A percentile compares a stretch with the other conserved stretches of the same genome.
Evolutionary conservation across 92 coral and sea anemone genomes (phyloP).

Genomic region (Bergia puertoricense): DNA sequence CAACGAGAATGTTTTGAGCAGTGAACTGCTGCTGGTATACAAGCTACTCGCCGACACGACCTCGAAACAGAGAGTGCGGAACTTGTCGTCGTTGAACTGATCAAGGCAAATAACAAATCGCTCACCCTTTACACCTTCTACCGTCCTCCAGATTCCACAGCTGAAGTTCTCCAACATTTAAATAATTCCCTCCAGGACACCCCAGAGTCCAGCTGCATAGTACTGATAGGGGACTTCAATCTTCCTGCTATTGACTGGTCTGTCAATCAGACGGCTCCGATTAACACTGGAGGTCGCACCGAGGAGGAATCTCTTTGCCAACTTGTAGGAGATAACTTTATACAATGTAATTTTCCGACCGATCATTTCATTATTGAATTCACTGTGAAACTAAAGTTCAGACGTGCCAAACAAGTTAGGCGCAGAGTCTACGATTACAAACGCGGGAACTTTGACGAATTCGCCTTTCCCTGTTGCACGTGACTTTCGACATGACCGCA

Average conservation of each 20-base stretch:
- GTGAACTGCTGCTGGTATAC: conserved; percentile 46
- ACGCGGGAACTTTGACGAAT: too few relatives aligned
- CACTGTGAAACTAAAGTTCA: conserved; percentile 30
- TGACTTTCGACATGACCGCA: conserved; percentile 1
- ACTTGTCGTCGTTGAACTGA: conserved; percentile 51
- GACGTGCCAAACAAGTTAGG: not conserved
- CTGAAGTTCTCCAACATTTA: conserved; percentile 37
- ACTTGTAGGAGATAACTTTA: conserved; percentile 55
- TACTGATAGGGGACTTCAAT: conserved; percentile 57
- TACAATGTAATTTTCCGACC: conserved; percentile 47
- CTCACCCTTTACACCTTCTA: conserved; percentile 59
- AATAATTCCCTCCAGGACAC: conserved; percentile 44
- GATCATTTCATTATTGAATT: conserved; percentile 57
- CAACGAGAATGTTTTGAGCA: conserved; percentile 47
- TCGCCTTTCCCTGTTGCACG: too few relatives aligned
- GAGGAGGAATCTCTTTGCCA: conserved; percentile 44
- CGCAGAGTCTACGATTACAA: too few relatives aligned
- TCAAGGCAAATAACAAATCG: conserved; percentile 45
- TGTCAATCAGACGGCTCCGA: conserved; percentile 37
- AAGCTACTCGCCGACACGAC: conserved; percentile 52
- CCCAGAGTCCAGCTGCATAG: conserved; percentile 46
- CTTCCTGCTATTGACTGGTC: conserved; percentile 62
- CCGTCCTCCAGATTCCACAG: conserved; percentile 55
- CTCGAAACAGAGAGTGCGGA: conserved; percentile 60
- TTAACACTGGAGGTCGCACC: conserved; percentile 39